Evolutionary conservation across 1,140 invertebrate genomes (phyloP).

Genomic region (Pseudomyrmex flavicornis): DNA sequence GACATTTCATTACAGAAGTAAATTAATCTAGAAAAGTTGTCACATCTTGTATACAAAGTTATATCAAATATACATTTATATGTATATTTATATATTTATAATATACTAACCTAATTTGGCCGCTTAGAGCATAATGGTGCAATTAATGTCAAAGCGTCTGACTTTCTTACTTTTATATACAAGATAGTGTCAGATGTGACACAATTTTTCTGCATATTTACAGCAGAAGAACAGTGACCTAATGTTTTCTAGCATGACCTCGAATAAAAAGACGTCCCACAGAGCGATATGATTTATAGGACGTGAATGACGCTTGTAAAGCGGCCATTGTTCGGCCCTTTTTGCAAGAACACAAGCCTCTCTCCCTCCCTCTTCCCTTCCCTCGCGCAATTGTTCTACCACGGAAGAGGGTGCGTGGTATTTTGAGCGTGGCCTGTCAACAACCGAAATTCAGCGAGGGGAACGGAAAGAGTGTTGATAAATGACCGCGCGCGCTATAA

Average conservation of each 20-base stretch:
- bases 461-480: constrained; percentile 12
- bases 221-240: constrained; percentile 34
- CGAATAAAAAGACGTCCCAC: constrained; percentile 58
- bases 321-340: constrained; percentile 65
- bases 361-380: too few species aligned
- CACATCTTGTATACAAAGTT: not conserved
- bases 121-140: not conserved
- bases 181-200: constrained; percentile 44
- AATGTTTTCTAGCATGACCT: constrained; percentile 47
- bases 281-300: constrained; percentile 65
- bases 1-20: not conserved
- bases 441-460: constrained; percentile 45
- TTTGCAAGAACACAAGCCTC: constrained; percentile 41
- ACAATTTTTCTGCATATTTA: constrained; percentile 52
- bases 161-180: constrained; percentile 6
- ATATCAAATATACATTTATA: not conserved
- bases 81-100: too few species aligned
- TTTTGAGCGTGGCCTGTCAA: constrained; percentile 55
- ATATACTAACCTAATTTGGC: not conserved
- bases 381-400: constrained; percentile 26
- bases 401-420: constrained; percentile 45
- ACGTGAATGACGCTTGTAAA: constrained; percentile 72
- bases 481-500: constrained; percentile 31
- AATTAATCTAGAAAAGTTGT: not conserved
- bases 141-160: too few species aligned